A percentile compares a stretch with the other conserved stretches of the same genome.
These are phyloP conservation scores for Stenolophus ochropezus DNA, from an alignment of 2,888 invertebrate genomes.

Conservation along the genomic window DNA sequence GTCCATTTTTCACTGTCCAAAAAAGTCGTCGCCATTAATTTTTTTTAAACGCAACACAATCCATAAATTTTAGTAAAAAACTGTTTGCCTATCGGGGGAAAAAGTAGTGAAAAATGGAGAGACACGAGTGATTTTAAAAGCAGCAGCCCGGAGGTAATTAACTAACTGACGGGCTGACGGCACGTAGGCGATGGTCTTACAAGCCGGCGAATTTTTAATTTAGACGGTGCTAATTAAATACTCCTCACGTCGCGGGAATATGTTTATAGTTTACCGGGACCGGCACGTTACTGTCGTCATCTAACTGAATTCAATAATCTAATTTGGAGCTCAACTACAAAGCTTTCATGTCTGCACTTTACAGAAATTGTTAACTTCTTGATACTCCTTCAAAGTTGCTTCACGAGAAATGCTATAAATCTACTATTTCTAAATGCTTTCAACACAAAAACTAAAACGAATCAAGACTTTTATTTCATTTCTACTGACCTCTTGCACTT, in stretches of 20 bases:
- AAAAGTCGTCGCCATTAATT: slow-evolving; percentile 54
- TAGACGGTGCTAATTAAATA: not conserved
- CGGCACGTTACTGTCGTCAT: not conserved
- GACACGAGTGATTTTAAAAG: slow-evolving; percentile 52
- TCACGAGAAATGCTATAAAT: not conserved
- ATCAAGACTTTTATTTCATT: not conserved
- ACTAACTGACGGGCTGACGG: slow-evolving; percentile 11
- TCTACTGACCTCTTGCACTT: not conserved
- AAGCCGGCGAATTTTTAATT: not conserved
- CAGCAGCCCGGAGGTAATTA: slow-evolving; percentile 30
- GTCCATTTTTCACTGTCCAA: slow-evolving; percentile 58
- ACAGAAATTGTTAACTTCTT: slow-evolving; percentile 8
- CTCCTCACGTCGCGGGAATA: not conserved
- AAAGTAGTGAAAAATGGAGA: slow-evolving; percentile 45
- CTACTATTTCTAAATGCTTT: slow-evolving; percentile 1
- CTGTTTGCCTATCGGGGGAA: slow-evolving; percentile 52
- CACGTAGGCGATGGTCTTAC: slow-evolving; percentile 8
- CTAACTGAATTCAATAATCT: slow-evolving; percentile 66
- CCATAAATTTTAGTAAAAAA: slow-evolving; percentile 57
- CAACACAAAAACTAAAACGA: not conserved
- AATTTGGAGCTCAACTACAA: slow-evolving; percentile 66
- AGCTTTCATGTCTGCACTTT: slow-evolving; percentile 66
- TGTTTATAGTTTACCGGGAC: not conserved
- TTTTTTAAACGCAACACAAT: slow-evolving; percentile 54
- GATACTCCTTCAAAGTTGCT: not conserved